Evolutionary conservation across 2,797 vertebrate genomes (phyloP).

Genomic region (Menidia menidia): DNA sequence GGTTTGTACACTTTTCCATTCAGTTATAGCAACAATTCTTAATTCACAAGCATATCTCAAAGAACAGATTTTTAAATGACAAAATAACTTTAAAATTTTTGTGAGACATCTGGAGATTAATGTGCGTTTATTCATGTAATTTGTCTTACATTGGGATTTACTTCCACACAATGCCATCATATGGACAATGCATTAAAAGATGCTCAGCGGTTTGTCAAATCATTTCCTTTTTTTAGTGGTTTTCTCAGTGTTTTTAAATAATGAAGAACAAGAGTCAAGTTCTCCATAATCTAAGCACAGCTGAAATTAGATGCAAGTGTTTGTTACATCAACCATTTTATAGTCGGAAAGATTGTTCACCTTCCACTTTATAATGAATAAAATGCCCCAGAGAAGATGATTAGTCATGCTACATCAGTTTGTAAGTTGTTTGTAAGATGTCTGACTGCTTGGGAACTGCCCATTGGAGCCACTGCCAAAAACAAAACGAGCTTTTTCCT

Average conservation of each 20-base stretch:
- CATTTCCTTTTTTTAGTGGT: constrained; percentile 3
- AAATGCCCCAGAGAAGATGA: constrained; percentile 23
- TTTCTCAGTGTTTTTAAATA: too few relatives aligned
- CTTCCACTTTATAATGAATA: constrained; percentile 39
- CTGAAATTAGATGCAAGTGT: not conserved
- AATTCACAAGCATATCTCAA: too few relatives aligned
- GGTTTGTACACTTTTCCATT: constrained; percentile 21
- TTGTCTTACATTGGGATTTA: constrained; percentile 11
- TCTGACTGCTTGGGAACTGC: constrained; percentile 39
- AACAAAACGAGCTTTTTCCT: constrained; percentile 44
- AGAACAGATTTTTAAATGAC: too few relatives aligned
- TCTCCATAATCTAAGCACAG: constrained; percentile 3
- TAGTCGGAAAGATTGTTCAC: constrained; percentile 9
- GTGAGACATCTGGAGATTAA: too few relatives aligned
- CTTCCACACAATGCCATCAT: constrained; percentile 10
- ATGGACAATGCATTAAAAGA: not conserved
- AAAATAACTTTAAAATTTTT: too few relatives aligned
- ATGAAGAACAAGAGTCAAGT: constrained; percentile 18
- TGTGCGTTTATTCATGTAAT: constrained; percentile 3
- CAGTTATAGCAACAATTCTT: not conserved
- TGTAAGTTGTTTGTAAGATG: constrained; percentile 40
- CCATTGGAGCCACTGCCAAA: constrained; percentile 46
- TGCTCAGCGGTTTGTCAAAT: not conserved
- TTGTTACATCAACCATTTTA: constrained; percentile 10
- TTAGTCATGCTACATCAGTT: constrained; percentile 41